Evolutionary conservation across 2,888 invertebrate genomes (phyloP).

Genomic region (Ornithoptera priamus): DNA sequence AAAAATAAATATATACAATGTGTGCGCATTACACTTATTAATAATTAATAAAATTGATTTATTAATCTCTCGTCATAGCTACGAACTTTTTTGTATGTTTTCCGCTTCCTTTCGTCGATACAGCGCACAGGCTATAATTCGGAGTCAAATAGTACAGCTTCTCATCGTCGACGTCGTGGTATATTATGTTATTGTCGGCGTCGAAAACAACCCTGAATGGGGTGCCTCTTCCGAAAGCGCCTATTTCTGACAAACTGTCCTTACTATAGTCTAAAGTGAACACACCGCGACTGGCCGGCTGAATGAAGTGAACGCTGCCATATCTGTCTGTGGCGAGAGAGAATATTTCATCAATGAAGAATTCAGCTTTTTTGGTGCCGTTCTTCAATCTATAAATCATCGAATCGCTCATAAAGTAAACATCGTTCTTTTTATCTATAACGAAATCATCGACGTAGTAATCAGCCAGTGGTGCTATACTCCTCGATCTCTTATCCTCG

Average conservation of each 20-base stretch:
- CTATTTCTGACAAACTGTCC: conserved; percentile 45
- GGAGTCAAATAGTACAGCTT: conserved; percentile 57
- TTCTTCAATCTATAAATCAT: conserved; percentile 51
- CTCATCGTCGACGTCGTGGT: conserved; percentile 49
- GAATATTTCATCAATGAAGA: conserved; percentile 53
- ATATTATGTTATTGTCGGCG: conserved; percentile 57
- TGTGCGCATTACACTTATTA: too few species aligned
- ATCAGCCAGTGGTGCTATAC: conserved; percentile 44
- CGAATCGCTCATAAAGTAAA: conserved; percentile 56
- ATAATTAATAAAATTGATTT: neutral
- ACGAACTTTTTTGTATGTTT: conserved; percentile 34
- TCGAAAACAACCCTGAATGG: conserved; percentile 56
- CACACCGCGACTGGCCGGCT: conserved; percentile 51
- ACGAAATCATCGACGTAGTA: conserved; percentile 61
- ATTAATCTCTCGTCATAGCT: conserved; percentile 3
- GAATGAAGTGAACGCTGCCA: conserved; percentile 53
- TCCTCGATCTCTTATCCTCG: conserved; percentile 45
- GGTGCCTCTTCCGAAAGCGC: conserved; percentile 51
- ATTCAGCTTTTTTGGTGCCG: conserved; percentile 42
- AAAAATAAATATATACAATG: too few species aligned
- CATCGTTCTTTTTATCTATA: conserved; percentile 53
- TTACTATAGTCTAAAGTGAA: conserved; percentile 53
- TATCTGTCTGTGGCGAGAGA: conserved; percentile 52
- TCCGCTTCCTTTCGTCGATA: conserved; percentile 42
- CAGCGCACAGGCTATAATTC: conserved; percentile 50